Evolutionary conservation across 2,888 invertebrate species (phyloP).

Genomic region (Podabrus alpinus): DNA sequence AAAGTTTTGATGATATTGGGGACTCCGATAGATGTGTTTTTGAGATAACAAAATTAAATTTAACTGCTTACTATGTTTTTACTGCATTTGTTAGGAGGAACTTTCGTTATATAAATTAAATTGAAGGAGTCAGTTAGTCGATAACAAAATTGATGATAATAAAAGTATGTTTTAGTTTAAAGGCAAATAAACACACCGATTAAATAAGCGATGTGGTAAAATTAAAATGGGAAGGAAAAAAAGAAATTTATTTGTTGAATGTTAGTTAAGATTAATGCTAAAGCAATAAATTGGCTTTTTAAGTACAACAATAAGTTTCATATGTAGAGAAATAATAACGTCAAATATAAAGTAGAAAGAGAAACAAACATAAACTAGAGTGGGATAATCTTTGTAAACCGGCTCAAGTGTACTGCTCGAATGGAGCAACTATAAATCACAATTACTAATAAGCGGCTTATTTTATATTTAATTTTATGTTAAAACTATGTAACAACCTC

Average conservation of each 20-base stretch:
- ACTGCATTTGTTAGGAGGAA: slow-evolving; percentile 19
- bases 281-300: slow-evolving; percentile 36
- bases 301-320: slow-evolving; percentile 43
- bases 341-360: slow-evolving; percentile 49
- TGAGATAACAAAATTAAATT: slow-evolving; percentile 31
- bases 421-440: slow-evolving; percentile 39
- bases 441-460: slow-evolving; percentile 37
- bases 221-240: not conserved
- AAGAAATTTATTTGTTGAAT: slow-evolving; percentile 19
- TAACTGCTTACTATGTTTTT: slow-evolving; percentile 13
- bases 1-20: slow-evolving; percentile 25
- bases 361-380: slow-evolving; percentile 47
- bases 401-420: slow-evolving; percentile 48
- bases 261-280: slow-evolving; percentile 18
- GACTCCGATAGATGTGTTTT: slow-evolving; percentile 13
- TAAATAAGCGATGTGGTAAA: not conserved
- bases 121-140: not conserved
- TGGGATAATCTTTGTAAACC: slow-evolving; percentile 51
- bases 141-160: not conserved
- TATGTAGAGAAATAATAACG: slow-evolving; percentile 46
- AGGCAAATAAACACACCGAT: not conserved
- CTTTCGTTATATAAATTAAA: slow-evolving; percentile 13
- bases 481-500: not conserved
- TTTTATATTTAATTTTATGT: slow-evolving; percentile 1
- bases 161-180: not conserved